Conservation (phyloP, 2,113 vertebrate genomes). For the Kryptolebias marmoratus region DNA sequence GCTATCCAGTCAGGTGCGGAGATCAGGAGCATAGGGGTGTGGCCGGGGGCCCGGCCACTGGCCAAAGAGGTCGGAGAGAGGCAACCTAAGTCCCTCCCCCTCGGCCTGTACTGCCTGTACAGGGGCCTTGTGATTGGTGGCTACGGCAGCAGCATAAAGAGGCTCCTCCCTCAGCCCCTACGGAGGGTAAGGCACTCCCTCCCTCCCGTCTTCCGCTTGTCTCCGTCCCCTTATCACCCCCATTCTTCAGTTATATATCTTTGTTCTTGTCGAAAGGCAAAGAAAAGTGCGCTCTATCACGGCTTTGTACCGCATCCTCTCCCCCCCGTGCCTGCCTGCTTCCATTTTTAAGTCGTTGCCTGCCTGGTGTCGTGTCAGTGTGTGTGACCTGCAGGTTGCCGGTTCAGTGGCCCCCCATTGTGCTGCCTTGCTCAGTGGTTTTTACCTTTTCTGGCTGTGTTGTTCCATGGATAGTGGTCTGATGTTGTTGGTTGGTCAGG, state of each 20-base stretch:
- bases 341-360: slow-evolving; percentile 62
- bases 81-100: slow-evolving; percentile 81
- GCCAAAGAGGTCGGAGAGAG: slow-evolving; percentile 79
- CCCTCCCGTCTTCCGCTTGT: slow-evolving; percentile 65
- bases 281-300: slow-evolving; percentile 55
- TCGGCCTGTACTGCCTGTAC: slow-evolving; percentile 84
- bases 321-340: slow-evolving; percentile 57
- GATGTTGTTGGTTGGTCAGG: slow-evolving; percentile 42
- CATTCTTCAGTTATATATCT: slow-evolving; percentile 72
- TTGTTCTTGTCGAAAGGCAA: slow-evolving; percentile 61
- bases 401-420: slow-evolving; percentile 39
- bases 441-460: slow-evolving; percentile 69
- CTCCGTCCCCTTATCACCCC: slow-evolving; percentile 52
- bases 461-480: slow-evolving; percentile 62
- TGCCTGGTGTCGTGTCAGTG: slow-evolving; percentile 54
- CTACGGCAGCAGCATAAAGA: slow-evolving; percentile 82
- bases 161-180: slow-evolving; percentile 80
- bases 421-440: slow-evolving; percentile 71
- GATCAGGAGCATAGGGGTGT: slow-evolving; percentile 78
- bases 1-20: slow-evolving; percentile 78
- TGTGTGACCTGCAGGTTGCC: slow-evolving; percentile 53
- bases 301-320: slow-evolving; percentile 73
- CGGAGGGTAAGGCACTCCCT: slow-evolving; percentile 83
- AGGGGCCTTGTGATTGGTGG: slow-evolving; percentile 83
- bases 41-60: slow-evolving; percentile 71